Evolutionary conservation across 2,888 invertebrate species (phyloP), one percentile per base, ranked within the genome.

Genomic region (Copidosoma aretas): DNA sequence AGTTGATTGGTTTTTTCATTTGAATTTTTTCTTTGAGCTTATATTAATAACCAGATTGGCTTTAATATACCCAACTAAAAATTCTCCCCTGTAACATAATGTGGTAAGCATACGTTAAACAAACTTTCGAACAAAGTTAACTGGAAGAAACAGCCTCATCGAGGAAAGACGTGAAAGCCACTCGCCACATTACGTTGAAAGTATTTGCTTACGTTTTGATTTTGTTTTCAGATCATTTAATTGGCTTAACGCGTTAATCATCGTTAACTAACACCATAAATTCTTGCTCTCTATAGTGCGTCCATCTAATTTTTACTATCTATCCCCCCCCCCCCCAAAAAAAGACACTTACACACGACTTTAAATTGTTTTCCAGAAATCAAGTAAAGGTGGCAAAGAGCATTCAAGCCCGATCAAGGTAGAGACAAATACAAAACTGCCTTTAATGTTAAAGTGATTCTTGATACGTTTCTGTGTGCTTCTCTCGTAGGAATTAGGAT

Each of bases 361-460:
- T 73, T 74, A 67, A 75, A 77, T 82, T 79, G 75, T 84, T 84
- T 90, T 90, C 80, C 90, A 91, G 91, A 91, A 91, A 87, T 91
- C 91, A 86, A 90, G 90, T 88, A 91, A 90, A 88, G 87, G 87
- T 82, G 91, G 90, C 85, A 91, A 87, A 89, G 88, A 89, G 85
- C 87, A 88, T 79, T 80, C 86, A 71, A 89, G 89, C 81, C 89
- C 91, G 78, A 85, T 87, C 79, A 91, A 91, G 91, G 91, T 91
- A 91, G 82, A 79, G 73, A 49, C 46, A 49, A 39, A 60, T 14
- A 52, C 32, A 64, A 63, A 67, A 61, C 52, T 64, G 61, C 46
- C 66, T 59, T 32, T 61, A 57, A 58, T 66, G 15, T 57, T 8
- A 51, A 58, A 63, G 24, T 53, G 60, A 32, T 64, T 63, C 41